Base-by-base conservation (phyloP, 1,140 invertebrate genomes). In the Neodiprion pinetum region DNA sequence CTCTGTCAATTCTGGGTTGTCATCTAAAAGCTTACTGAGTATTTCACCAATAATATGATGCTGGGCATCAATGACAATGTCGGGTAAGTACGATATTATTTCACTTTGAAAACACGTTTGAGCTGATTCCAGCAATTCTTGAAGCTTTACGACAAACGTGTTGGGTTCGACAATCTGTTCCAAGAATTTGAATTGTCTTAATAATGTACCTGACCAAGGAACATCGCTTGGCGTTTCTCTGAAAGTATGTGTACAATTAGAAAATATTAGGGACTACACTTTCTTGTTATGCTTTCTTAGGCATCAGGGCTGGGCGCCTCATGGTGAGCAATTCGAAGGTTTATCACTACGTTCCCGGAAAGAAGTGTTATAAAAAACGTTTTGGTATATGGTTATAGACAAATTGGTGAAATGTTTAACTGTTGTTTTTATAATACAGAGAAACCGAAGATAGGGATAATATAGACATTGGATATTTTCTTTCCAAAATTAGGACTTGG, bases 131-230 rank as follows among this genome's bases (percentile, higher is more conserved):
- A 89, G 61, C 17, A 88, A 71, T n/a, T 86, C 83, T 72, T 86
- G 83, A 7, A 89, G 78, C 48, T 73, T 78, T 1, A 47, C 69
- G 5, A 83, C 83, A 47, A 88, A 77, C 48, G 48, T 9, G 48
- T 82, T 76, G 9, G 86, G 77, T 75, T 84, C 80, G 7, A 78
- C 67, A 65, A 87, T 77, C 40, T 77, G 66, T 75, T 87, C 85
- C 11, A 89, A 75, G 76, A 87, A 89, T n/a, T 86, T 80, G 53
- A 88, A 83, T 67, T 89, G 85, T 47, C 87, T 83, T 0, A 89
- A 65, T 11, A 88, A 61, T 49, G 76, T 48, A 65, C 72, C 65
- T 9, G 84, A 76, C 87, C 86, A 88, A 12, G 83, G 80, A 14
- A 83, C 71, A 72, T 81, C 77, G 11, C 86, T 81, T 21, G 81